Evolutionary conservation across 2,888 invertebrate genomes (phyloP).

Genomic region (Tricholauxania praeusta): DNA sequence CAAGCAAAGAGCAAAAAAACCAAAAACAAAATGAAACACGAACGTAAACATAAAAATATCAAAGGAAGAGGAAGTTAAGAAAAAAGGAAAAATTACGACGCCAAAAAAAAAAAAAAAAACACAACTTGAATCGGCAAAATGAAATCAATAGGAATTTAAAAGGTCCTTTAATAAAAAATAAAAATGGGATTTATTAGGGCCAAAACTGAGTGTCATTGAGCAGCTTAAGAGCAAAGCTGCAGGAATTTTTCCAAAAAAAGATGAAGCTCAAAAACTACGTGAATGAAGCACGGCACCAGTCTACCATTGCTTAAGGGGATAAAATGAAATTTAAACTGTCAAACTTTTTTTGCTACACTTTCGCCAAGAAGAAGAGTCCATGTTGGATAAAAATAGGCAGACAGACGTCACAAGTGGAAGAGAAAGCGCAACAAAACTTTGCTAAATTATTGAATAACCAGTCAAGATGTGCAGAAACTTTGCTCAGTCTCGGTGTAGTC

Average conservation of each 20-base stretch:
- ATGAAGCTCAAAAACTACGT: neutral
- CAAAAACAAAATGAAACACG: neutral
- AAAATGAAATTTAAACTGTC: slow-evolving; percentile 34
- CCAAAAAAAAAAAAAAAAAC: slow-evolving; percentile 25
- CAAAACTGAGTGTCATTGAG: slow-evolving; percentile 4
- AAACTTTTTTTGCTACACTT: slow-evolving; percentile 29
- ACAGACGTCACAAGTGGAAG: neutral
- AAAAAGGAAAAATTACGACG: too few species aligned
- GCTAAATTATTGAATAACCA: slow-evolving; percentile 28
- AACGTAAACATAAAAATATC: neutral
- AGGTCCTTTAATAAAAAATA: slow-evolving; percentile 26
- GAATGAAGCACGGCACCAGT: too few species aligned
- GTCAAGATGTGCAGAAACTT: slow-evolving; percentile 21
- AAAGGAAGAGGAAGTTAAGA: neutral
- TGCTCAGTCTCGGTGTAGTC: neutral
- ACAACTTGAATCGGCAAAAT: slow-evolving; percentile 16
- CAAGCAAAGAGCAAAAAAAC: neutral
- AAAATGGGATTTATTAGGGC: slow-evolving; percentile 10
- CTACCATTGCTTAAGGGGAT: neutral
- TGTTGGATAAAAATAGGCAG: neutral
- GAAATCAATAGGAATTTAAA: slow-evolving; percentile 31
- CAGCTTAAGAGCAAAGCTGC: neutral
- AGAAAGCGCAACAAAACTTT: slow-evolving; percentile 5
- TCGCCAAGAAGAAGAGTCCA: slow-evolving; percentile 11
- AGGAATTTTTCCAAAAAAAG: neutral